Base-by-base conservation (phyloP, 2,113 vertebrate genomes). In the Tinamus guttatus region DNA sequence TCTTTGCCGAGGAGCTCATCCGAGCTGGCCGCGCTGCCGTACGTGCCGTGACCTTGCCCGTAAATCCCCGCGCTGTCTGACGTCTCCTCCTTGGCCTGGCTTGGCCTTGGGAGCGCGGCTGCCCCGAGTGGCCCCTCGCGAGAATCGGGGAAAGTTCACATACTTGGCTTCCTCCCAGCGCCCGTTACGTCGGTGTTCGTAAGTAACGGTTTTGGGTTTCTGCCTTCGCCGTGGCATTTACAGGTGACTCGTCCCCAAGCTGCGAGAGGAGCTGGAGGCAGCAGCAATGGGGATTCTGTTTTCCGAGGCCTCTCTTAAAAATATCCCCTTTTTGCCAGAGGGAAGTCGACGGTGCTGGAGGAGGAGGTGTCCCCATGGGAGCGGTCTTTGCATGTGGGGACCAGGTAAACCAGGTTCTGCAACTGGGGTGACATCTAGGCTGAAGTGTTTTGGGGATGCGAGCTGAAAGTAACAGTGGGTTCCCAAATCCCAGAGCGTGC, bases 111-210 rank as follows among this genome's bases (percentile, higher is more conserved):
- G 70, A 73, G 70, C 1, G 58, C 36, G 77, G 52, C 60, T 15
- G 80, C 24, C 1, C 1, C 7, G 45, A 49, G 80, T 32, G 21
- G 75, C 93, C 84, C 86, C 76, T 91, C 16, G 28, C n/a, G 7
- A 64, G 59, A 30, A 49, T 52, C 62, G 90, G 87, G 84, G 62
- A 95, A 97, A 97, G 97, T 97, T 97, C 97, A 97, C 93, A 97
- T 97, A 96, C 83, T 95, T 97, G 97, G 97, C 97, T n/a, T 19
- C 5, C 34, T 43, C 91, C 94, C 89, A 22, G 62, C 78, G 5
- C 81, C 4, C 4, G 94, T 91, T 78, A 94, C 94, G 58, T 97
- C 90, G 74, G 93, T 2, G 80, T n/a, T 81, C 93, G 87, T 70
- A 85, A 93, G 93, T 65, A 81, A 68, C 41, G 47, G 97, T 94